phyloP scores from a whole-genome alignment of 2,113 vertebrate species.

The Antechinus stuartii region DNA sequence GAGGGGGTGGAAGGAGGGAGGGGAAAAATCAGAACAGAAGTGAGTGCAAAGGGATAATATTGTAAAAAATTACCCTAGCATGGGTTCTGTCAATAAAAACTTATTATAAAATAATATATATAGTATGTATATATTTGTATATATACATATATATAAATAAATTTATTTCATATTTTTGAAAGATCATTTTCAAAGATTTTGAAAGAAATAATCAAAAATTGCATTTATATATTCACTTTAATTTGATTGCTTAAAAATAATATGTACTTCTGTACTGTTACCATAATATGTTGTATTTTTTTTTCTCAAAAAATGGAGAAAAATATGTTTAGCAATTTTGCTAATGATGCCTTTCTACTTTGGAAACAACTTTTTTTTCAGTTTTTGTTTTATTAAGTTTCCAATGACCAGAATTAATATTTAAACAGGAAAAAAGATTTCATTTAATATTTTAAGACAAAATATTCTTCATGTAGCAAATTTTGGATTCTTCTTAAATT shows the following conservation, averaged over 20 bases:
- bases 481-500: slow-evolving; percentile 78
- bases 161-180: slow-evolving; percentile 49
- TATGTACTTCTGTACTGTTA: slow-evolving; percentile 71
- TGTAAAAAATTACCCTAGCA: too few species aligned
- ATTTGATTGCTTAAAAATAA: slow-evolving; percentile 69
- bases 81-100: too few species aligned
- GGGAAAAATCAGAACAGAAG: too few species aligned
- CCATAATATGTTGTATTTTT: slow-evolving; percentile 26
- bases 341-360: slow-evolving; percentile 43
- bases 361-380: slow-evolving; percentile 46
- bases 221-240: slow-evolving; percentile 67
- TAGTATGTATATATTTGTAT: too few species aligned
- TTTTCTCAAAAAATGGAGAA: background rate
- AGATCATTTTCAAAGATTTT: slow-evolving; percentile 58
- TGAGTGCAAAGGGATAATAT: too few species aligned
- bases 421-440: slow-evolving; percentile 71
- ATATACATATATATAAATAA: too few species aligned
- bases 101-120: too few species aligned
- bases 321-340: slow-evolving; percentile 29
- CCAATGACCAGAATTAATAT: slow-evolving; percentile 80
- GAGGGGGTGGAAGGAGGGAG: too few species aligned
- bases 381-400: slow-evolving; percentile 70
- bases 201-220: slow-evolving; percentile 74
- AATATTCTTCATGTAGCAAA: slow-evolving; percentile 72
- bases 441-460: slow-evolving; percentile 75